phyloP scores from a whole-genome alignment of 2,888 invertebrate species.

The Harpalus rufipes region DNA sequence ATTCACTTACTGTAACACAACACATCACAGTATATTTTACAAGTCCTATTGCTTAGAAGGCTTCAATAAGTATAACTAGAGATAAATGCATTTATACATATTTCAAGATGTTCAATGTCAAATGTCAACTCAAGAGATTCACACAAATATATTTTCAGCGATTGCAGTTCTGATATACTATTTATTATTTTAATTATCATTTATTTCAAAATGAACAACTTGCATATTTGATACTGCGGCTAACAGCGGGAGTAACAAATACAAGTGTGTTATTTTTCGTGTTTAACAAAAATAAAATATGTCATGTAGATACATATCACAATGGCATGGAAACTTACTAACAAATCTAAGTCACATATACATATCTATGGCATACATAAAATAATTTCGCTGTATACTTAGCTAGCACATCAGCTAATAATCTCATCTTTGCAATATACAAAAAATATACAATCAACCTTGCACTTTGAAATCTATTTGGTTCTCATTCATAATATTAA shows the following conservation, averaged over 20 bases:
- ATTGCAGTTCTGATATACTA: constrained; percentile 36
- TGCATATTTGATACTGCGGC: background rate
- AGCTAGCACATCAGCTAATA: constrained; percentile 37
- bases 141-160: constrained; percentile 41
- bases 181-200: constrained; percentile 43
- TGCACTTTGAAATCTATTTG: constrained; percentile 8
- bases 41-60: constrained; percentile 63
- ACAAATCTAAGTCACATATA: constrained; percentile 49
- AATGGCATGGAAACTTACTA: constrained; percentile 58
- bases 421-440: constrained; percentile 20
- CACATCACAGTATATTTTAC: constrained; percentile 65
- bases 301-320: constrained; percentile 56
- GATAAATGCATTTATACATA: constrained; percentile 58
- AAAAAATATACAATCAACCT: constrained; percentile 12
- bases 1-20: constrained; percentile 58
- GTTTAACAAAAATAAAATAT: constrained; percentile 52
- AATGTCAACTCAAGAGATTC: constrained; percentile 35
- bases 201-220: constrained; percentile 25
- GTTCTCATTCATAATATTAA: constrained; percentile 8
- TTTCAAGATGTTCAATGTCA: constrained; percentile 8
- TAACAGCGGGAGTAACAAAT: background rate
- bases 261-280: constrained; percentile 13
- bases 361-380: constrained; percentile 24
- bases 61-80: constrained; percentile 61
- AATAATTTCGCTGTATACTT: constrained; percentile 34